Evolutionary conservation across 2,113 vertebrate genomes (phyloP).

Genomic region (Pipra filicauda): DNA sequence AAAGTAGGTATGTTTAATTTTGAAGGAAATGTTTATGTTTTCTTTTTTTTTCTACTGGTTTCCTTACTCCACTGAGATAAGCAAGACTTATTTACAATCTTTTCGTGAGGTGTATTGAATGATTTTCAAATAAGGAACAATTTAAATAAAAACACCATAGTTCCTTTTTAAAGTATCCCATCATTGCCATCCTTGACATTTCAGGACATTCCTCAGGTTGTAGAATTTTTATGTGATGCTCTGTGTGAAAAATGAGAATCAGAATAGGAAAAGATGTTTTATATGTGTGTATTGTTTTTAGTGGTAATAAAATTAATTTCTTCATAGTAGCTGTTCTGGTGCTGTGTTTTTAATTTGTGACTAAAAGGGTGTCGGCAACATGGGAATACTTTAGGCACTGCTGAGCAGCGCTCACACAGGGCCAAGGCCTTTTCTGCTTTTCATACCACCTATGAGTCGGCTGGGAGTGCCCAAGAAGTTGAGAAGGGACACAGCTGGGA

Average conservation of each 20-base stretch:
- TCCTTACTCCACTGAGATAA: background rate
- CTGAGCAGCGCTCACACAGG: background rate
- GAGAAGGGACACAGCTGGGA: background rate
- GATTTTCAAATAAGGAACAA: background rate
- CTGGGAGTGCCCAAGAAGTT: background rate
- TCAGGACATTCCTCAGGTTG: background rate
- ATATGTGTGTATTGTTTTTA: background rate
- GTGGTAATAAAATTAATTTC: background rate
- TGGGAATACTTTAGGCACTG: background rate
- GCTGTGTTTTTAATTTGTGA: background rate
- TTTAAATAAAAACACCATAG: background rate
- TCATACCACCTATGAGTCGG: fast-evolving
- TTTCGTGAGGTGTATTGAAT: background rate
- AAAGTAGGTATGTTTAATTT: background rate
- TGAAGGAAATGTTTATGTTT: background rate
- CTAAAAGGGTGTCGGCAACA: background rate
- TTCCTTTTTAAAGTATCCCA: background rate
- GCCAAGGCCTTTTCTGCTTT: background rate
- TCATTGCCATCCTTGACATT: background rate
- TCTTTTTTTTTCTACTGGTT: background rate
- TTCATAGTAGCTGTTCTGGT: background rate
- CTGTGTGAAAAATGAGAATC: background rate
- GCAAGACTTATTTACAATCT: background rate
- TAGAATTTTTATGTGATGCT: background rate
- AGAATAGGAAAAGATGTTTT: background rate